Evolutionary conservation across 1,140 invertebrate genomes (phyloP), one percentile per base, ranked within the genome.

Genomic region (Thereuonema tuberculata): DNA sequence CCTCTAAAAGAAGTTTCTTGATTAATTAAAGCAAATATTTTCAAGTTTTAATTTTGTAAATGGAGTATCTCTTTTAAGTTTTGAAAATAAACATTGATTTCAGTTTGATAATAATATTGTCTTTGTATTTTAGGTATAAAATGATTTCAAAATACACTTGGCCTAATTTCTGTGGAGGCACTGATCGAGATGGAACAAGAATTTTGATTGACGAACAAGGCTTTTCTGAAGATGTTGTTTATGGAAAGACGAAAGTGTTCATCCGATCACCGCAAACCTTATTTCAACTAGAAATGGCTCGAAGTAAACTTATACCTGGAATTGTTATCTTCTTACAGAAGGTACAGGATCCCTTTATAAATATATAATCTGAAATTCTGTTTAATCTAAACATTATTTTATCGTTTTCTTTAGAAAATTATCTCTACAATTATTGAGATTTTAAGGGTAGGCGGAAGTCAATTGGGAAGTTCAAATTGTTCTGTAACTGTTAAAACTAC

Each of bases 311-410:
- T 62, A 86, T 98, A 52, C 92, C 92, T 0, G 82, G 83, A 46
- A 93, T 98, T 65, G 89, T 93, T 27, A 81, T 90, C 12, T 79
- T 96, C 62, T 75, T 98, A 58, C 94, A 98, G 77, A 98, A 96
- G 76, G 85, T 37, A 17, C 5, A 17, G 31, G 5, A 5, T 37
- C 31, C 31, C 31, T 37, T 5, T 37, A 37, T 5, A 9, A 37
- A 37, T 17, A 37, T 5, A 37, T 37, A 37, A 37, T 37, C 5
- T 37, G 5, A 37, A n/a, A n/a, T n/a, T n/a, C n/a, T n/a, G n/a
- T n/a, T n/a, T n/a, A n/a, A n/a, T n/a, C n/a, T n/a, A n/a, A n/a
- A n/a, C n/a, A n/a, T n/a, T n/a, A n/a, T n/a, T n/a, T n/a, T n/a
- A n/a, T n/a, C n/a, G n/a, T n/a, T n/a, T n/a, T n/a, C n/a, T n/a